These are phyloP conservation scores for Neuroterus valhalla DNA, from an alignment of 1,140 invertebrate genomes.

Conservation along the genomic window DNA sequence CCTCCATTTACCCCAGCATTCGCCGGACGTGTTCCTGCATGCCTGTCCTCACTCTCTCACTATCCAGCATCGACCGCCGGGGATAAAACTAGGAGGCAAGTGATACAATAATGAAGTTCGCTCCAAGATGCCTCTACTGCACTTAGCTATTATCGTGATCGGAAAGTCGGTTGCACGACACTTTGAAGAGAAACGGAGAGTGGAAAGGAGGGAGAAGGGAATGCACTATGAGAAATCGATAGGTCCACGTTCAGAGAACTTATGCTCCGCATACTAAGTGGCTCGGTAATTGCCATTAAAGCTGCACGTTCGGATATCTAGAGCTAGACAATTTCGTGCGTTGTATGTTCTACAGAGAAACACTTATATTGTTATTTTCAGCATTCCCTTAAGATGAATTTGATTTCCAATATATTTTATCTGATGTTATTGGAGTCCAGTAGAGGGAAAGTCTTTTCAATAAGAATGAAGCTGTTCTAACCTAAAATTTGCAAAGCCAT, in stretches of 20 bases:
- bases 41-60: not conserved
- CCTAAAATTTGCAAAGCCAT: no score
- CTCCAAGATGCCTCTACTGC: constrained; percentile 20
- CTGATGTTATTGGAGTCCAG: no score
- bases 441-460: no score
- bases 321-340: not conserved
- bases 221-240: constrained; percentile 10
- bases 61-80: not conserved
- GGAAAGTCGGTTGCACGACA: constrained; percentile 18
- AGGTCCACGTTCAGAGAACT: constrained; percentile 8
- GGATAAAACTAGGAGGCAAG: constrained; percentile 18
- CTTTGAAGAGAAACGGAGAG: constrained; percentile 13
- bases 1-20: not conserved
- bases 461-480: no score
- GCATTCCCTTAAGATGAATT: not conserved
- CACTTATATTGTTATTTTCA: not conserved
- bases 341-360: not conserved
- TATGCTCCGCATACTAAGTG: constrained; percentile 12
- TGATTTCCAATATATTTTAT: not conserved
- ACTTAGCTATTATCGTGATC: constrained; percentile 26
- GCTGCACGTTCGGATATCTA: constrained; percentile 10
- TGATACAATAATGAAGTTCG: constrained; percentile 28
- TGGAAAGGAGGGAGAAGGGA: not conserved
- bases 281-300: constrained; percentile 21
- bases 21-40: constrained; percentile 19